These are phyloP conservation scores for Enteromius argenteus DNA, from an alignment of 2,797 vertebrate species.

Conservation along the genomic window DNA sequence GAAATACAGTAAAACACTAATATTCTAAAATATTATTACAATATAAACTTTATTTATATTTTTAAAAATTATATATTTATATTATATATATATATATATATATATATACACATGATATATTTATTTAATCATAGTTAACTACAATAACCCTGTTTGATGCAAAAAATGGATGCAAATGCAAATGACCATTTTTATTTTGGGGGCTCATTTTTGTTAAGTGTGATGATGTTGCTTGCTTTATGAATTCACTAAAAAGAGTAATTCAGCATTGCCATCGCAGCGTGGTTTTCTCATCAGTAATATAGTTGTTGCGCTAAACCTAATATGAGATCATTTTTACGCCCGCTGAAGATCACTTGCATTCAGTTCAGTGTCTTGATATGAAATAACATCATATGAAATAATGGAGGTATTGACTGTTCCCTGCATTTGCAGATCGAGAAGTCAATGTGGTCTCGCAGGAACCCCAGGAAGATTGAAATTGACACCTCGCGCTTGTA, in stretches of 20 bases:
- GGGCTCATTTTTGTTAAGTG: neutral
- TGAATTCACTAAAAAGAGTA: constrained; percentile 14
- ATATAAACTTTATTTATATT: neutral
- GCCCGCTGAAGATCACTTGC: constrained; percentile 29
- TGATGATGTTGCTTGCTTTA: neutral
- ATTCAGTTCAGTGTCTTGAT: constrained; percentile 21
- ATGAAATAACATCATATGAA: constrained; percentile 33
- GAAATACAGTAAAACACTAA: neutral
- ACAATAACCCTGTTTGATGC: neutral
- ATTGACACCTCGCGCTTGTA: constrained; percentile 72
- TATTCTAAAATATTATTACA: neutral
- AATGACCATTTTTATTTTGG: neutral
- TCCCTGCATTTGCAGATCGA: constrained; percentile 74
- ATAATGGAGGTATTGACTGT: constrained; percentile 59
- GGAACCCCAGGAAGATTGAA: constrained; percentile 66
- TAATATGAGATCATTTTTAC: constrained; percentile 1
- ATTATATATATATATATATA: no score
- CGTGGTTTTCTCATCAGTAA: constrained; percentile 5
- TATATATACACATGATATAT: no score
- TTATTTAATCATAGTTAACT: neutral
- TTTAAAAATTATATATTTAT: no score
- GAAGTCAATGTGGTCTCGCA: constrained; percentile 80
- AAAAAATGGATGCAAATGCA: neutral
- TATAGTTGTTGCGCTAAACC: neutral
- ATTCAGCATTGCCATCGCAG: neutral